These are phyloP conservation scores for Chrysomela aeneicollis DNA, from an alignment of 2,888 invertebrate species.

Conservation along the genomic window DNA sequence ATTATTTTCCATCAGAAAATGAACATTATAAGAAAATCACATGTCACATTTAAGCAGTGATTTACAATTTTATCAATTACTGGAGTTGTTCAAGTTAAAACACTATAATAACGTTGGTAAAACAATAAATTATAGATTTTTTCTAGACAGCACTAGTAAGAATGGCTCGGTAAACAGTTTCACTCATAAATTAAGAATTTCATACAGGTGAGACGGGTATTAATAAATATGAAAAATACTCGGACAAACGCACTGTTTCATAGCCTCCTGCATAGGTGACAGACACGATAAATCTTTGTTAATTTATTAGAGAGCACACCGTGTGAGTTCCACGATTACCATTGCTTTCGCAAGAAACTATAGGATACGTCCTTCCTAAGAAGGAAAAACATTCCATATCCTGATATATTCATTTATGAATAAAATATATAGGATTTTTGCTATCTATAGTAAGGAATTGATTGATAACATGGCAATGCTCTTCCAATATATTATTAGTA, in stretches of 20 bases:
- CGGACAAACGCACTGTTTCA: constrained; percentile 53
- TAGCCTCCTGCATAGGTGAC: constrained; percentile 50
- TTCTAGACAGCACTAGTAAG: constrained; percentile 8
- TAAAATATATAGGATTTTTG: too few relatives aligned
- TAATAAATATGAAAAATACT: constrained; percentile 49
- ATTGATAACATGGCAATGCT: too few relatives aligned
- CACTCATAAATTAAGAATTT: constrained; percentile 44
- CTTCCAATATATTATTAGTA: too few relatives aligned
- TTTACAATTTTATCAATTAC: constrained; percentile 1
- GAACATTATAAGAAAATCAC: not conserved
- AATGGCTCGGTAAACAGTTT: constrained; percentile 29
- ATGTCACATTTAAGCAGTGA: constrained; percentile 18
- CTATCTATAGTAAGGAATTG: too few relatives aligned
- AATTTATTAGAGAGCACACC: constrained; percentile 49
- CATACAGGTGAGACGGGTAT: constrained; percentile 43
- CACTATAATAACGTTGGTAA: constrained; percentile 18
- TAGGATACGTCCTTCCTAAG: not conserved
- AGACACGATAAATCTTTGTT: constrained; percentile 52
- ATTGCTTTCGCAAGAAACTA: not conserved
- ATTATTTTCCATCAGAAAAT: too few relatives aligned
- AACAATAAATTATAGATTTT: constrained; percentile 27
- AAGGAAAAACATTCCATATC: too few relatives aligned
- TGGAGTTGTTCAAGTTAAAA: constrained; percentile 12
- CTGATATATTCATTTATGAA: too few relatives aligned
- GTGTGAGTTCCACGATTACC: constrained; percentile 27